Base-by-base conservation (phyloP, 2,888 invertebrate genomes). In the Rhogogaster chlorosoma region DNA sequence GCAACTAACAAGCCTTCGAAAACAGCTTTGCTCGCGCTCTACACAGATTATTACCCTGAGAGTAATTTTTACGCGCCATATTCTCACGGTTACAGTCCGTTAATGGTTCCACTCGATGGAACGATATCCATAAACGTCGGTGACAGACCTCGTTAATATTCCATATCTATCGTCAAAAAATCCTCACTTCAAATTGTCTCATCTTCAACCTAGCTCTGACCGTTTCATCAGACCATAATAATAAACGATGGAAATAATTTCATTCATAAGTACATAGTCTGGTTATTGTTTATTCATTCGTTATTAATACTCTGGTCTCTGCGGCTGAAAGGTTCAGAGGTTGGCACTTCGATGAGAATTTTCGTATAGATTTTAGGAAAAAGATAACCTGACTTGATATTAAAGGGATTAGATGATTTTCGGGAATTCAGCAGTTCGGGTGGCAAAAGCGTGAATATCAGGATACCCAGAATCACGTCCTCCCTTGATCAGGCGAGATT, bases 11-110 rank as follows among this genome's bases (percentile, higher is more conserved):
- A 49, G 29, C 77, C 53, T 77, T 77, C 29, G 53, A 53, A 77
- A 53, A 77, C 77, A 77, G 32, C 53, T 77, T 38, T 45, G 38
- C 32, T 32, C 18, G 18, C 77, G 53, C 32, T 18, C 1, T 10
- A 18, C 26, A 77, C 53, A 77, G 45, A 77, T 77, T 77, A 77
- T 77, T 77, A 53, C 53, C 7, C 53, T 29, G 77, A 32, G 49
- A 49, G 18, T 77, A 38, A 77, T 77, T 53, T 73, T 73, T 73
- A 73, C 73, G 73, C 73, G 42, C 73, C 73, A 73, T 73, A 73
- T 73, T 73, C 73, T 18, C 38, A 18, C 73, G 42, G 29, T 45
- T 53, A 49, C 49, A 77, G 77, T 49, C 29, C 32, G 77, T 49
- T 77, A 45, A 77, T 77, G 29, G 53, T 53, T 77, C 18, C 49